A percentile compares a stretch with the other conserved stretches of the same genome.
Evolutionary conservation across 2,113 vertebrate species (phyloP).

Genomic region (Ascaphus truei): DNA sequence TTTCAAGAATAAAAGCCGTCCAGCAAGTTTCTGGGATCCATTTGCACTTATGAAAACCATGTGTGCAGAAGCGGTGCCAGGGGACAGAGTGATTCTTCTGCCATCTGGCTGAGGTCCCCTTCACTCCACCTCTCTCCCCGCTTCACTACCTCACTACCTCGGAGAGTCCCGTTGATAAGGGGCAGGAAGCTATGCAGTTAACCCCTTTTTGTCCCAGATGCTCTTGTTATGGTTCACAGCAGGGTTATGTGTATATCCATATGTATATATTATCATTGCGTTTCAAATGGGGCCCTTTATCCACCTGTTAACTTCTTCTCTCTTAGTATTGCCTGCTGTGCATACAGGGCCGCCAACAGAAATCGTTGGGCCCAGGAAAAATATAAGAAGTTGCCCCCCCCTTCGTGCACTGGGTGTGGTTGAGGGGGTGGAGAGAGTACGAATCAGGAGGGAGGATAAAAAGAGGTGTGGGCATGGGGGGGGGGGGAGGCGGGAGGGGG

Average conservation of each 20-base stretch:
- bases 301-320: not conserved
- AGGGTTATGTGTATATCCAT: conserved; percentile 16
- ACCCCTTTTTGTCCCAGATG: conserved; percentile 19
- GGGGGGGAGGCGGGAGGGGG: not conserved
- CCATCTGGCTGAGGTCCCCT: conserved; percentile 29
- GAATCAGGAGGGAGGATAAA: not conserved
- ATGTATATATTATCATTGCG: conserved; percentile 10
- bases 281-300: not conserved
- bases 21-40: conserved; percentile 37
- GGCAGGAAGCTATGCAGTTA: conserved; percentile 29
- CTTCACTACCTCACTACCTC: conserved; percentile 4
- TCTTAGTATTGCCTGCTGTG: no score
- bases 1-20: conserved; percentile 32
- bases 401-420: no score
- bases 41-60: conserved; percentile 39
- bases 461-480: not conserved
- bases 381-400: no score
- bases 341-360: no score
- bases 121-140: not conserved
- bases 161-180: conserved; percentile 28
- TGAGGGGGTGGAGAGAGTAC: not conserved
- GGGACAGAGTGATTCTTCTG: conserved; percentile 26
- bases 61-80: conserved; percentile 29
- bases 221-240: conserved; percentile 21
- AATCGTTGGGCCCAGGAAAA: no score